Evolutionary conservation across 2,888 invertebrate species (phyloP), one percentile per base, ranked within the genome.

Genomic region (Cryptus armator): DNA sequence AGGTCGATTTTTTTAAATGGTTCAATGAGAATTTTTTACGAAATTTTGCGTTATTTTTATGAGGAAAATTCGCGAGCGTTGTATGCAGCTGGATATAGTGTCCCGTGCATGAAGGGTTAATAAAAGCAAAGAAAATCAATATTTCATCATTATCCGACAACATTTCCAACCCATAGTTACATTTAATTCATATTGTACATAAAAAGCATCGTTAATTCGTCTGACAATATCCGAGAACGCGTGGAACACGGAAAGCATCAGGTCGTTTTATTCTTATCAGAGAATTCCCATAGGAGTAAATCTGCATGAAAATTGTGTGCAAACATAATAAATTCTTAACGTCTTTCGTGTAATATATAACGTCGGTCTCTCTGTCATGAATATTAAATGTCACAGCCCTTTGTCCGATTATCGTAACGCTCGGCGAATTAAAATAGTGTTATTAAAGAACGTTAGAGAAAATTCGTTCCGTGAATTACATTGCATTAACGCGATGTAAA

Each of bases 281-380:
- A 14, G 4, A 29, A 68, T 68, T 68, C n/a, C n/a, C 29, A 68
- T 68, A n/a, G 29, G n/a, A 48, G n/a, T 1, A 29, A 48, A 46
- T 68, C 29, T 48, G 7, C 51, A 24, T 24, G 70, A 10, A n/a
- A 53, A 48, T 37, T 37, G 32, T 32, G 70, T 32, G 19, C 32
- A 70, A 70, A 51, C 51, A n/a, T 37, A 19, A 51, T 29, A 51
- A 51, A 70, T 29, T 51, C 29, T 12, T 51, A 32, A 16, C 53
- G 37, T 51, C 51, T n/a, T 37, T 37, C 37, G 37, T n/a, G 51
- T 53, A 70, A 70, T 70, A 70, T 70, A 16, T 16, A 56, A 56
- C 51, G 16, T n/a, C 1, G 51, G 16, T 32, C n/a, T 48, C 16
- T 32, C 32, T 19, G 70, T 37, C 19, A 37, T 53, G 70, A 70